Evolutionary conservation across 2,113 vertebrate genomes (phyloP).

Genomic region (Cavia porcellus): DNA sequence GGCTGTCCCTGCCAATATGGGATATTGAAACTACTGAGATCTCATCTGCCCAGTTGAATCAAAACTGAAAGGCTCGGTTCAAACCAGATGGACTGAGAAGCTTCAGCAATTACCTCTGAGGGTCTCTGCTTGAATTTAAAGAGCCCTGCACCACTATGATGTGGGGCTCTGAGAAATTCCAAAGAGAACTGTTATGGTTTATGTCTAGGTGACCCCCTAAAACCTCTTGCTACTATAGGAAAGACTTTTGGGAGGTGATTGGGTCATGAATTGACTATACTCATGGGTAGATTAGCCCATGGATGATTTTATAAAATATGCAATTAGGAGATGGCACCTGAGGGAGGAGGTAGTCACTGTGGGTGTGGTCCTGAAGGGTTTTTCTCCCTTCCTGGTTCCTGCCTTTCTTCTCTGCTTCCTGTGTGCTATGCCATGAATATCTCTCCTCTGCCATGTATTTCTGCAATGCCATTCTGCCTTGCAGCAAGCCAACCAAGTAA

Average conservation of each 20-base stretch:
- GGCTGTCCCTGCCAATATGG: neutral
- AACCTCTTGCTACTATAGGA: neutral
- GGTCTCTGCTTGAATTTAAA: conserved; percentile 36
- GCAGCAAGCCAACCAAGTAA: neutral
- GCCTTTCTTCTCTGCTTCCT: neutral
- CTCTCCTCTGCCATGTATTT: neutral
- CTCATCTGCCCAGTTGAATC: conserved; percentile 31
- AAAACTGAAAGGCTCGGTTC: neutral
- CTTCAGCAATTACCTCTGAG: neutral
- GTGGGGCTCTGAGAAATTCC: fast-evolving
- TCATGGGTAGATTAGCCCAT: neutral
- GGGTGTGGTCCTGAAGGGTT: neutral
- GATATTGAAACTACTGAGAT: neutral
- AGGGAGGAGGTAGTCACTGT: neutral
- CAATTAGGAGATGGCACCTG: neutral
- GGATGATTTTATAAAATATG: neutral
- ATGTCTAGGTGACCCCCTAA: neutral
- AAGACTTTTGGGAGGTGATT: too few species aligned
- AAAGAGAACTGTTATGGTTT: fast-evolving
- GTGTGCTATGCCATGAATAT: neutral
- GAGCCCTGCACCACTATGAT: neutral
- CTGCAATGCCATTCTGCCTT: neutral
- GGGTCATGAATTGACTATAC: neutral
- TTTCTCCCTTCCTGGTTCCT: neutral
- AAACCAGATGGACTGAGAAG: conserved; percentile 42